phyloP scores from a whole-genome alignment of 2,113 vertebrate species.

The Phalacrocorax carbo region DNA sequence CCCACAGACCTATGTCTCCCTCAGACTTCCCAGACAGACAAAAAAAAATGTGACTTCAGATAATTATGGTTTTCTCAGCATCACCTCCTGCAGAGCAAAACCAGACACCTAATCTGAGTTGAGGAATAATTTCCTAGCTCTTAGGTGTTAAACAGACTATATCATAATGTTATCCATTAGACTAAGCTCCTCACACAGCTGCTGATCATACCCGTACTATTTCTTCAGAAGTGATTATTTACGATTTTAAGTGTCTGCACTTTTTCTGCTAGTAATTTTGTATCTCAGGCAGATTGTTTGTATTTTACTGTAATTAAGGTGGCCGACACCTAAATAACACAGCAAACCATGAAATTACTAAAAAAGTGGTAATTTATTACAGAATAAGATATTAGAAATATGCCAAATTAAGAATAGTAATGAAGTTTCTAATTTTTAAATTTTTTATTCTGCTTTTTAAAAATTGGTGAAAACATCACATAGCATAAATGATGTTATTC shows the following conservation, averaged over 20 bases:
- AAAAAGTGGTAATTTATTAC: background rate
- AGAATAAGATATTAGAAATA: background rate
- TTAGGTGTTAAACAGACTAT: background rate
- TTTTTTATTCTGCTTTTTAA: background rate
- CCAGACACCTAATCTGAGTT: background rate
- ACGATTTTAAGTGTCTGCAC: background rate
- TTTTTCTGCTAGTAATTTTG: background rate
- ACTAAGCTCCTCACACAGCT: background rate
- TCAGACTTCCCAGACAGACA: background rate
- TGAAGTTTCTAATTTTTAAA: background rate
- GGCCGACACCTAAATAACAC: background rate
- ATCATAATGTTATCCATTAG: background rate
- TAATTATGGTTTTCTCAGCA: background rate
- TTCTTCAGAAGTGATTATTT: background rate
- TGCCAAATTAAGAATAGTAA: background rate
- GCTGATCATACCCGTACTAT: background rate
- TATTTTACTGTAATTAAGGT: background rate
- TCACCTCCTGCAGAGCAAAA: background rate
- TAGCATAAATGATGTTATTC: background rate
- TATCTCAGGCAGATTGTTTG: background rate
- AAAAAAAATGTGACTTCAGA: background rate
- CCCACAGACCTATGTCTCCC: fast-evolving
- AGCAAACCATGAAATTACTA: background rate
- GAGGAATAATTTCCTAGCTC: background rate
- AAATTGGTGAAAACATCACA: background rate